phyloP scores from a whole-genome alignment of 2,113 vertebrate species.

The Chaetodon trifascialis region DNA sequence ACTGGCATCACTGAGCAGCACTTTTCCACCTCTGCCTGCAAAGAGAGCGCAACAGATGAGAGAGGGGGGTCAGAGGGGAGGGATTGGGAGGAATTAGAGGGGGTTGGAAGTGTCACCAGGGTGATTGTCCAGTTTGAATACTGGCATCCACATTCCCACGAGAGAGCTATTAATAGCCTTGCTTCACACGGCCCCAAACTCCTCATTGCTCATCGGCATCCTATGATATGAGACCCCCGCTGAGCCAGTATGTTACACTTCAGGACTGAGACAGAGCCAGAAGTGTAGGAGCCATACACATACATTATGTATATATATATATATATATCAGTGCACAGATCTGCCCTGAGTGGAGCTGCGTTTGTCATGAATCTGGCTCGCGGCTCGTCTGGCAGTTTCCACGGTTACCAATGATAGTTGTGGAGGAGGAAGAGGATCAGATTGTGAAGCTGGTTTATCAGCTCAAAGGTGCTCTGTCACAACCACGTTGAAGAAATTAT shows the following conservation, averaged over 20 bases:
- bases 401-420: constrained; percentile 73
- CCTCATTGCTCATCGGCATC: constrained; percentile 27
- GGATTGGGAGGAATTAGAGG: constrained; percentile 31
- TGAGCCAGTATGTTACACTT: constrained; percentile 30
- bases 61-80: constrained; percentile 1
- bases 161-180: constrained; percentile 46
- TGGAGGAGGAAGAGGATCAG: constrained; percentile 61
- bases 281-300: constrained; percentile 28
- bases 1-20: background rate
- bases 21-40: constrained; percentile 26
- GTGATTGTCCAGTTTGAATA: constrained; percentile 52
- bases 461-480: constrained; percentile 54
- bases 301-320: constrained; percentile 43
- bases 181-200: constrained; percentile 32
- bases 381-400: constrained; percentile 68
- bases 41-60: constrained; percentile 44
- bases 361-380: constrained; percentile 62
- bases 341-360: constrained; percentile 50
- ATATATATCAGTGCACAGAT: constrained; percentile 48
- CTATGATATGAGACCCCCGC: constrained; percentile 26
- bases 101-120: constrained; percentile 47
- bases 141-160: constrained; percentile 40
- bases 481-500: constrained; percentile 23
- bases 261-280: constrained; percentile 10
- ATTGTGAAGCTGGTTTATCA: constrained; percentile 44